Conservation (phyloP, 2,888 invertebrate species). For the Drosophila cognata region DNA sequence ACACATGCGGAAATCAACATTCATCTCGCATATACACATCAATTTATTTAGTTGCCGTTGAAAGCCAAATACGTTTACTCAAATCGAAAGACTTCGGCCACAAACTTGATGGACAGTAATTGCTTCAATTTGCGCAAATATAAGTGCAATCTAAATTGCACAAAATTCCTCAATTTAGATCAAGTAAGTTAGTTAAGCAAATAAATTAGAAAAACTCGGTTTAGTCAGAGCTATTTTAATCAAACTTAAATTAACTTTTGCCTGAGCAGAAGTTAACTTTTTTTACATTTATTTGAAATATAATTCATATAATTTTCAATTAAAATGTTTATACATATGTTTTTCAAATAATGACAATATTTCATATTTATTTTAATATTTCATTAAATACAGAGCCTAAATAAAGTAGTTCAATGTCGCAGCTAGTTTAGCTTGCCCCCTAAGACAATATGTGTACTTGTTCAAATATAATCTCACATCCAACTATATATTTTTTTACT, state of each 20-base stretch:
- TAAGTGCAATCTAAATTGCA: not conserved
- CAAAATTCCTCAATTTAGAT: not conserved
- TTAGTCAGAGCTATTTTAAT: not conserved
- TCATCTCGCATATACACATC: conserved; percentile 23
- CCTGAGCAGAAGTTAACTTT: not conserved
- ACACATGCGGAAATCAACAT: conserved; percentile 40
- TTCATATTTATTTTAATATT: not conserved
- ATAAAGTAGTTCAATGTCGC: conserved; percentile 37
- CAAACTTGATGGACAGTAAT: conserved; percentile 37
- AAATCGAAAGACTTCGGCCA: conserved; percentile 54
- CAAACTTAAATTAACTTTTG: not conserved
- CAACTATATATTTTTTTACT: not conserved
- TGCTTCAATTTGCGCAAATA: conserved; percentile 5
- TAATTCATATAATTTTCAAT: not conserved
- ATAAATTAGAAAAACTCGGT: not conserved
- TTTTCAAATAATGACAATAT: not conserved
- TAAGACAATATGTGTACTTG: conserved; percentile 44
- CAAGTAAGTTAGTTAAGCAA: not conserved
- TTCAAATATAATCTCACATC: conserved; percentile 28
- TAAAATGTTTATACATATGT: not conserved
- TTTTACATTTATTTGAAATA: not conserved
- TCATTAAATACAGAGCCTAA: not conserved
- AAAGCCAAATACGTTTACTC: conserved; percentile 44
- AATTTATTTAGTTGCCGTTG: conserved; percentile 55
- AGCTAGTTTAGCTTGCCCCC: conserved; percentile 16